Base-by-base conservation (phyloP, 2,113 vertebrate genomes). In the Cichladusa arquata region DNA sequence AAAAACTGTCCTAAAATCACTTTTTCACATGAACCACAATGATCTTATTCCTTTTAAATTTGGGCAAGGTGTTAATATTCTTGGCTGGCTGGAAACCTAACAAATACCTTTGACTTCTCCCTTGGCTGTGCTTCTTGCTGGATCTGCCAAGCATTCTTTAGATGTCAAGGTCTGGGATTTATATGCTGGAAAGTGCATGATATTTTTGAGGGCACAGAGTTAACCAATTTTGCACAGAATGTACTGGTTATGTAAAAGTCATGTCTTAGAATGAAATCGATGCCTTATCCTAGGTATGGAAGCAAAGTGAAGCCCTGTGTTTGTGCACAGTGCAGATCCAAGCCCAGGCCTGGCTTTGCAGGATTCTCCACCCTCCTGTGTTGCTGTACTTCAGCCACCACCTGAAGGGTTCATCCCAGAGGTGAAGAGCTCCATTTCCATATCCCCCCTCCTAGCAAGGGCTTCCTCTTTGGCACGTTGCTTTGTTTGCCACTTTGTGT, bases 81-180 rank as follows among this genome's bases (percentile, higher is more conserved):
- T 93, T 94, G 83, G 89, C 91, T 95, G 96, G 74, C 94, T 95
- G 87, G 86, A 97, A 95, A 88, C 81, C 66, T 76, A 90, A 77
- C 38, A 83, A 97, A 96, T 97, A 97, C 92, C 90, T 98, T 94
- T 96, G 88, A 96, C 94, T 97, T 98, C 91, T 93, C 90, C 60
- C 90, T 97, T 97, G 97, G 97, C 97, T 87, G 65, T 53, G 50
- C 60, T 96, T 95, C 95, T 93, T 47, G 60, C 90, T 92, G 85
- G 53, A 84, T 93, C 86, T 97, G 97, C 96, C 97, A 98, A 95
- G 94, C 97, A 97, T 98, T 98, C 97, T 95, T 97, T 83, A 91
- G 96, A 95, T 97, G 97, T 95, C 96, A 96, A 13, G 47, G 74
- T 47, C 92, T 95, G 90, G 91, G 94, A 98, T 98, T 98, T 98